Evolutionary conservation across 2,888 invertebrate genomes (phyloP).

Genomic region (Dioctria linearis): DNA sequence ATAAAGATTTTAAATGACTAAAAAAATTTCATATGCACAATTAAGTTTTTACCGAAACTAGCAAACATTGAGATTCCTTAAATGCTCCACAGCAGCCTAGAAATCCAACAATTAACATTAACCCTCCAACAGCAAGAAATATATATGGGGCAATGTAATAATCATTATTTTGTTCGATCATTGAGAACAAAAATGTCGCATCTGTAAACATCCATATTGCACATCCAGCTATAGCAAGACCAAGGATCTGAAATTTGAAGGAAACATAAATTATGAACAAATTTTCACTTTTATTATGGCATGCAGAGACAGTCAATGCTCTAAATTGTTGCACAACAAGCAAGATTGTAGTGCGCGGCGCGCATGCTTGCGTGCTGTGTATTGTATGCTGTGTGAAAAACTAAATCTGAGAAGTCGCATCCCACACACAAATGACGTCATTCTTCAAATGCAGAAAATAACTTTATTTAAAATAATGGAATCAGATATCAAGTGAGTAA

Average conservation of each 20-base stretch:
- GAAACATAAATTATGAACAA: background rate
- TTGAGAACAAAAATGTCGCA: constrained; percentile 80
- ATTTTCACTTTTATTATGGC: constrained; percentile 13
- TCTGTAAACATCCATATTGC: constrained; percentile 85
- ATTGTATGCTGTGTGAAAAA: constrained; percentile 1
- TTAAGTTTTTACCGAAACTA: constrained; percentile 78
- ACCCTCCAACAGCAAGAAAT: constrained; percentile 79
- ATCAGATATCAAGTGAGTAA: constrained; percentile 8
- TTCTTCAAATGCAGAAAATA: constrained; percentile 36
- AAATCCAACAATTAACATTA: constrained; percentile 83
- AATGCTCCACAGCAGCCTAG: constrained; percentile 89
- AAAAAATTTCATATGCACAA: background rate
- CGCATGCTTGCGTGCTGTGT: background rate
- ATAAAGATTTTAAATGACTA: background rate
- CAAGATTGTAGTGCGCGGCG: background rate
- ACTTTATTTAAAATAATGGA: background rate
- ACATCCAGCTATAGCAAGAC: constrained; percentile 50
- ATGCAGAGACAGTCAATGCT: background rate
- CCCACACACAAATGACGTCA: constrained; percentile 58
- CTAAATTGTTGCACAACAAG: constrained; percentile 30
- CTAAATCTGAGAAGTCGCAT: constrained; percentile 36
- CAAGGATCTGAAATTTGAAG: constrained; percentile 56
- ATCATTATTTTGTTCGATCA: constrained; percentile 73
- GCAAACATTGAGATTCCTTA: constrained; percentile 83
- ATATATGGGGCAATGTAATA: constrained; percentile 82